Evolutionary conservation across 2,888 invertebrate genomes (phyloP).

Genomic region (Agonopterix alstromeriana): DNA sequence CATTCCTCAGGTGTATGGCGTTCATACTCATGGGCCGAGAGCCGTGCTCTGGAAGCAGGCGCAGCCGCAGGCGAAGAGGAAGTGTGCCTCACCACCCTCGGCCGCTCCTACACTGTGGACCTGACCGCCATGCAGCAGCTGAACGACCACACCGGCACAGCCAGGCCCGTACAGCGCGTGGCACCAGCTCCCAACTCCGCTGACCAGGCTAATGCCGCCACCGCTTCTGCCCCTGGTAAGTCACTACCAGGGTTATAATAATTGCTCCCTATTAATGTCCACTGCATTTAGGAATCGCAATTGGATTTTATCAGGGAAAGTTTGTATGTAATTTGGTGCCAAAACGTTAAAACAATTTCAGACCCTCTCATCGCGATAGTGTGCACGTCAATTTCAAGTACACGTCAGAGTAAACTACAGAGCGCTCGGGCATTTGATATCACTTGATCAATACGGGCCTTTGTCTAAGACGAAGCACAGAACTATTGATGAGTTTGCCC

Average conservation of each 20-base stretch:
- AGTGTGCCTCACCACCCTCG: conserved; percentile 93
- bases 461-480: no score
- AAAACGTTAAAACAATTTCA: no score
- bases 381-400: no score
- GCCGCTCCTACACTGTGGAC: conserved; percentile 96
- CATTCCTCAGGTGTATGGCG: conserved; percentile 84
- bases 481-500: no score
- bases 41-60: conserved; percentile 95
- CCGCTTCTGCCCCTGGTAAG: conserved; percentile 26
- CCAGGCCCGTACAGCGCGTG: conserved; percentile 92
- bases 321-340: no score
- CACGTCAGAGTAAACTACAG: no score
- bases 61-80: conserved; percentile 97
- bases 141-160: conserved; percentile 97
- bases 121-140: conserved; percentile 98
- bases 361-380: no score
- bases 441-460: no score
- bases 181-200: conserved; percentile 60
- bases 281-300: no score
- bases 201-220: conserved; percentile 22
- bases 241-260: background rate
- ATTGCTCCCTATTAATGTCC: background rate
- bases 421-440: no score
- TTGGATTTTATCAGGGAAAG: no score
- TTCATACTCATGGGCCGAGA: conserved; percentile 94